These are phyloP conservation scores for Mungos mungo DNA, from an alignment of 2,113 vertebrate genomes.

Conservation along the genomic window DNA sequence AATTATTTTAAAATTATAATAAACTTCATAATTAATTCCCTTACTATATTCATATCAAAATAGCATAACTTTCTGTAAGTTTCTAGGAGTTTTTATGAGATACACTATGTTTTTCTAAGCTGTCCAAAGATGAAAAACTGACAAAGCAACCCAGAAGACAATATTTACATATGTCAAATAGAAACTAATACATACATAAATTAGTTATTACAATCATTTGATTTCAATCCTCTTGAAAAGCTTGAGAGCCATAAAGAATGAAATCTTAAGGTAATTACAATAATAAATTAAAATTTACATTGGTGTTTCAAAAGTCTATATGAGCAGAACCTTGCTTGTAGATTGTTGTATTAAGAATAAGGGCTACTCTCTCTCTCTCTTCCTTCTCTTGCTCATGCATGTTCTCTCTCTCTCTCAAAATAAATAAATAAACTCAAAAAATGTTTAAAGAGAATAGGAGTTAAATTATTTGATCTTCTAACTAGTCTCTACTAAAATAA, in stretches of 20 bases:
- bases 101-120: not conserved
- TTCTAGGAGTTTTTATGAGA: not conserved
- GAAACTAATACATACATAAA: not conserved
- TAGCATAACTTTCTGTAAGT: not conserved
- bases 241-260: not conserved
- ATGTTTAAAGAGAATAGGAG: not conserved
- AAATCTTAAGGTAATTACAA: not conserved
- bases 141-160: not conserved
- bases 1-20: conserved; percentile 15
- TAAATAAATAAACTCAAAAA: too few species aligned
- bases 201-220: not conserved
- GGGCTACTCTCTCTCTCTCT: not conserved
- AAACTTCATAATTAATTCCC: not conserved
- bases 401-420: too few species aligned
- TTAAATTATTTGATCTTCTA: not conserved
- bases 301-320: not conserved
- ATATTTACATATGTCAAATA: not conserved
- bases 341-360: not conserved
- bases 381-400: too few species aligned
- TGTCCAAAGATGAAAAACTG: conserved; percentile 16
- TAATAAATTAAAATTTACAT: not conserved
- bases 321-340: not conserved
- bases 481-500: not conserved
- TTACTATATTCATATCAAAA: not conserved
- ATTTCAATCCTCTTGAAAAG: not conserved